phyloP scores from a whole-genome alignment of 92 coral and sea anemone species.

The Bergia puertoricense region DNA sequence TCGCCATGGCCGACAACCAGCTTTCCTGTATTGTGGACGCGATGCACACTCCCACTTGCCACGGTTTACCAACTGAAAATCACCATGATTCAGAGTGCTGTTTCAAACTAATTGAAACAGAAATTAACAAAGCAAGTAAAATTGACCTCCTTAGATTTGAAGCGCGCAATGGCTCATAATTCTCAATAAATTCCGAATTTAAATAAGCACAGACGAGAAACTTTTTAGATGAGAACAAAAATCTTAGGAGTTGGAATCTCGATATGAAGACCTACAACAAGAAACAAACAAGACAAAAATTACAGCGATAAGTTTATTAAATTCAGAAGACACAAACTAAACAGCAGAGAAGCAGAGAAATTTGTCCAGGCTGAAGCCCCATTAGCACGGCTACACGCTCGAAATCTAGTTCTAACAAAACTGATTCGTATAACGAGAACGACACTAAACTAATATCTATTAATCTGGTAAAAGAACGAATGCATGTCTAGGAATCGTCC shows the following conservation, averaged over 20 bases:
- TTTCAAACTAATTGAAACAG: too few species aligned
- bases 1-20: slow-evolving; percentile 8
- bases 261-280: slow-evolving; percentile 23
- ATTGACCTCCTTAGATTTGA: not conserved
- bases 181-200: not conserved
- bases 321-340: not conserved
- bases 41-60: not conserved
- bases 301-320: slow-evolving; percentile 22
- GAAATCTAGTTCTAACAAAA: too few species aligned
- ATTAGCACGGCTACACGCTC: too few species aligned
- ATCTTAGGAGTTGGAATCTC: slow-evolving; percentile 45
- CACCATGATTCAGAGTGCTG: not conserved
- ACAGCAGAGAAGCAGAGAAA: not conserved
- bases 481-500: too few species aligned
- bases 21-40: not conserved
- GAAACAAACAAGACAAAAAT: slow-evolving; percentile 19
- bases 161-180: not conserved
- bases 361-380: too few species aligned
- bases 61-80: not conserved
- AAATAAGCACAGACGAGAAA: not conserved
- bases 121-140: not conserved
- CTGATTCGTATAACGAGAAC: too few species aligned
- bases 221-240: slow-evolving; percentile 40
- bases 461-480: too few species aligned
- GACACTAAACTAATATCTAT: too few species aligned